Evolutionary conservation across 2,888 invertebrate species (phyloP), one percentile per base, ranked within the genome.

Genomic region (Anticlea derivata): DNA sequence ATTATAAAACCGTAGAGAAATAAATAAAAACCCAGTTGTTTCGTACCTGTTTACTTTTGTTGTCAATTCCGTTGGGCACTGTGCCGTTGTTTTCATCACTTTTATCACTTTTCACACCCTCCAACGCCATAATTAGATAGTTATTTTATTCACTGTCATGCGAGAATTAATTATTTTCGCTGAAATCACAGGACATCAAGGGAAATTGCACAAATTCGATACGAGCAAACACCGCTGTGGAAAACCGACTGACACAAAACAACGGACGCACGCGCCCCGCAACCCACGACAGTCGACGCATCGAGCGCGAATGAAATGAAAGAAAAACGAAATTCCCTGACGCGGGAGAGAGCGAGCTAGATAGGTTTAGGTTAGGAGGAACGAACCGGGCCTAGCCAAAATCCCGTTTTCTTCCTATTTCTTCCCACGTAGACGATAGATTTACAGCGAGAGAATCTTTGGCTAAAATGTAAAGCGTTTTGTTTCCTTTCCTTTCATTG

Each of bases 21-120:
- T 64, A 62, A 61, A 35, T 35, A 45, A 71, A 72, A 74, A 68
- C 67, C 56, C 62, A 68, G 66, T 66, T 62, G 63, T 70, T 75
- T 67, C 58, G 67, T 87, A 89, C 90, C 89, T 92, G 92, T 86
- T 92, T 92, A 85, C 84, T 89, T 83, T 88, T 91, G 84, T 89
- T 92, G 86, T 92, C 92, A 76, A 86, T 91, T 80, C 91, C 91
- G 79, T 92, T 91, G 75, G 85, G 83, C 61, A 89, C 78, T 70
- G 84, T 88, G 65, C 86, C 87, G 79, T 87, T 91, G 81, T 87
- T 91, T 79, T 90, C 89, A 64, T 86, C 91, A 83, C 85, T 84
- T 83, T 89, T 88, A 78, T 90, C 90, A 89, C 89, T 82, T 86
- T 87, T 90, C 66, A 89, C 89, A 82, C 87, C 89, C 83, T 90